Base-by-base conservation (phyloP, 1,140 invertebrate species). In the Cyclina sinensis region DNA sequence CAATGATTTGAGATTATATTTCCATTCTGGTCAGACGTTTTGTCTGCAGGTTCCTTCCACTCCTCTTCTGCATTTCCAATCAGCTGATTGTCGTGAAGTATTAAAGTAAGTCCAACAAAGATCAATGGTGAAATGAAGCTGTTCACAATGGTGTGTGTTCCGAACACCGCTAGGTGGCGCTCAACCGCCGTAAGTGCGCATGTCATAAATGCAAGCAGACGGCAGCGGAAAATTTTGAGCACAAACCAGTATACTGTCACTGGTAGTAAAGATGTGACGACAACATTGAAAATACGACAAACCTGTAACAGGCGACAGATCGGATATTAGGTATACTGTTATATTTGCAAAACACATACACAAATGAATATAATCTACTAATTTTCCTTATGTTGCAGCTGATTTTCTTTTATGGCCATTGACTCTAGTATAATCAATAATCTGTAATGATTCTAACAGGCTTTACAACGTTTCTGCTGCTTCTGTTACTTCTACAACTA, bases 121-220 rank as follows among this genome's bases (percentile, higher is more conserved):
- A 94, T 24, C 73, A 93, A 87, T 16, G 94, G 93, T 0, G 94
- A 86, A 1, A 94, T 79, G 59, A 95, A 92, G 57, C 94, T 94
- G 82, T 94, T 93, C 11, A 94, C 86, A 7, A 95, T 86, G 1
- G 94, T 92, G 65, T 94, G 94, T 9, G 94, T 93, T 12, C 93
- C 94, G 21, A 94, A 86, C 11, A 94, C 90, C 0, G 86, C 90
- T 2, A 95, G 87, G 70, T 91, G 92, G 12, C 91, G 80, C 14
- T 93, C 94, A 62, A 89, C 89, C 0, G 93, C 88, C 24, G 78
- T 73, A 21, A 95, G 81, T 39, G 91, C 74, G 39, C 92, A 91
- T 2, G 93, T 74, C 35, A 94, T 11, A 1, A 90, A 54, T 21
- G 90, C 93, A 12, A 89, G 68, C 54, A 93, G 92, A 68, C 65